phyloP scores from a whole-genome alignment of 92 coral and sea anemone genomes.

The Montipora capitata region DNA sequence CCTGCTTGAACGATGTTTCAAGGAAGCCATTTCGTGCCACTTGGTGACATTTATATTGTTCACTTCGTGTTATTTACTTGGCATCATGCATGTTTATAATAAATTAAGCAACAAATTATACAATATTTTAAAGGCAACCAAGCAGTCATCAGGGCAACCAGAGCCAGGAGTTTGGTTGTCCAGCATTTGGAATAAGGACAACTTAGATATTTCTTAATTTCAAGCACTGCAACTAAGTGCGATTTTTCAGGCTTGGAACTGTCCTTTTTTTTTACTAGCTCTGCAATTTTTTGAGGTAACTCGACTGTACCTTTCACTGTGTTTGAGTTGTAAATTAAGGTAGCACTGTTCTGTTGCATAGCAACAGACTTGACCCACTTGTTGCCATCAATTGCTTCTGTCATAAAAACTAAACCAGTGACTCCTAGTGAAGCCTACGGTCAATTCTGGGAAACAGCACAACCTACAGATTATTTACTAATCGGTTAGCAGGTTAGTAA shows the following conservation, averaged over 20 bases:
- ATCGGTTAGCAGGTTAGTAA: not conserved
- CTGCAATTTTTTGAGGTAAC: not conserved
- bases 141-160: too few species aligned
- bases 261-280: not conserved
- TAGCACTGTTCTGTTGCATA: not conserved
- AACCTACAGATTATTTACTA: too few species aligned
- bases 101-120: too few species aligned
- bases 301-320: not conserved
- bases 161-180: too few species aligned
- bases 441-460: not conserved
- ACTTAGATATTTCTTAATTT: too few species aligned
- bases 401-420: not conserved
- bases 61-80: too few species aligned
- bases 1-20: too few species aligned
- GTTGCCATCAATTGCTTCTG: not conserved
- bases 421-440: not conserved
- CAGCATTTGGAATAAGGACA: too few species aligned
- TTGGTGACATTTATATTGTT: too few species aligned
- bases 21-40: too few species aligned
- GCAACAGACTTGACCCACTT: not conserved
- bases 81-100: too few species aligned
- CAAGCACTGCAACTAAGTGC: not conserved
- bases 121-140: too few species aligned
- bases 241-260: not conserved
- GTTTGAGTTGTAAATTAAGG: conserved; percentile 1